phyloP scores from a whole-genome alignment of 1,140 invertebrate species.

The Bombus pascuorum region DNA sequence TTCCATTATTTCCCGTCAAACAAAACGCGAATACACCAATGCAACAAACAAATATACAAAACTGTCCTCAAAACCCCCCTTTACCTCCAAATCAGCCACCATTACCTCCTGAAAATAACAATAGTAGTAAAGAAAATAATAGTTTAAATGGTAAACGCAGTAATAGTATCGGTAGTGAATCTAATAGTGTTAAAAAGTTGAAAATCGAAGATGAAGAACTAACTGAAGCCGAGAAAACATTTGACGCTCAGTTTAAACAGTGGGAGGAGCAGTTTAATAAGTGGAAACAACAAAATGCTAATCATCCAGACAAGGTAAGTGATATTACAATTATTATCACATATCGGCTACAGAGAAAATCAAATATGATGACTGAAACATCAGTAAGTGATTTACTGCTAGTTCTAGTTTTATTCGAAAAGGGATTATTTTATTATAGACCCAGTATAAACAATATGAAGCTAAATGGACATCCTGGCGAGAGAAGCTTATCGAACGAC shows the following conservation, averaged over 20 bases:
- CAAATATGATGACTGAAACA: background rate
- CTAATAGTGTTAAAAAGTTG: conserved; percentile 77
- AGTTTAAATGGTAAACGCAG: conserved; percentile 53
- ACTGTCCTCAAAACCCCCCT: conserved; percentile 75
- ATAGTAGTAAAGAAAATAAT: conserved; percentile 46
- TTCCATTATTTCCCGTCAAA: conserved; percentile 76
- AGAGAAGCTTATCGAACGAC: conserved; percentile 88
- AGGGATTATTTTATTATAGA: conserved; percentile 73
- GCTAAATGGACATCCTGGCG: conserved; percentile 92
- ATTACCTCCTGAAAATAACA: conserved; percentile 76
- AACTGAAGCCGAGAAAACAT: conserved; percentile 89
- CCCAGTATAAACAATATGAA: conserved; percentile 91
- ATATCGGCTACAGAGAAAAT: background rate
- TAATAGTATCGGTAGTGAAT: conserved; percentile 63
- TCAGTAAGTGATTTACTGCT: background rate
- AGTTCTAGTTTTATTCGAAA: conserved; percentile 21
- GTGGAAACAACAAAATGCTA: conserved; percentile 92
- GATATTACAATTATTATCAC: conserved; percentile 18
- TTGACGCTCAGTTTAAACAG: conserved; percentile 91
- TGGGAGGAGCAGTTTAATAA: conserved; percentile 93
- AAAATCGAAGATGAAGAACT: conserved; percentile 81
- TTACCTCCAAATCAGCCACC: conserved; percentile 83
- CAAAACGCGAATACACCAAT: conserved; percentile 45
- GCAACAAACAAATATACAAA: conserved; percentile 66
- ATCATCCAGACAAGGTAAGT: conserved; percentile 91